Evolutionary conservation across 2,113 vertebrate genomes (phyloP).

Genomic region (Tor tambroides): DNA sequence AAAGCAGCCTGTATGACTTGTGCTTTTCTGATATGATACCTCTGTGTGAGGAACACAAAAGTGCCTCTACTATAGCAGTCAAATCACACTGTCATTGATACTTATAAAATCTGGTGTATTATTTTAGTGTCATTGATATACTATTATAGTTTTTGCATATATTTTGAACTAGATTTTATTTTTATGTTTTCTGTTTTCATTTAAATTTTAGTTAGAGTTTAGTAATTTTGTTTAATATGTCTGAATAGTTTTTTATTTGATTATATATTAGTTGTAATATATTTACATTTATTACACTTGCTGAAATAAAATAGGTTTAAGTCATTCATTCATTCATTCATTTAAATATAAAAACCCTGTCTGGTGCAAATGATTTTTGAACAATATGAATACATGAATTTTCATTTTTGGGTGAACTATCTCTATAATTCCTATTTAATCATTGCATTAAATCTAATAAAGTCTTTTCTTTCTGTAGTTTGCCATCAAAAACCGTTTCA

Average conservation of each 20-base stretch:
- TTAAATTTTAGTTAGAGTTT: too few relatives aligned
- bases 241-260: too few relatives aligned
- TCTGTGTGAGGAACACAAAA: not conserved
- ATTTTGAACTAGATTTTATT: too few relatives aligned
- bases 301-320: too few relatives aligned
- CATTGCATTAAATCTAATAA: too few relatives aligned
- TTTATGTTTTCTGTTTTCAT: too few relatives aligned
- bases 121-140: too few relatives aligned
- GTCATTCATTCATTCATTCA: too few relatives aligned
- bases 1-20: not conserved
- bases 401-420: not conserved
- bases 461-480: conserved; percentile 78
- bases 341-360: not conserved
- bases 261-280: too few relatives aligned
- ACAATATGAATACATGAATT: not conserved
- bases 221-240: too few relatives aligned
- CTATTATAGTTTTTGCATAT: too few relatives aligned
- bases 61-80: not conserved
- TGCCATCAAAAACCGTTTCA: conserved; percentile 88
- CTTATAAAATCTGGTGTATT: not conserved
- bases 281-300: too few relatives aligned
- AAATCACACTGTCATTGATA: not conserved
- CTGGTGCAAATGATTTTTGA: not conserved
- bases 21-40: not conserved
- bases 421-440: not conserved